Conservation (phyloP, 2,888 invertebrate species). For the Drosophila macrospina region DNA sequence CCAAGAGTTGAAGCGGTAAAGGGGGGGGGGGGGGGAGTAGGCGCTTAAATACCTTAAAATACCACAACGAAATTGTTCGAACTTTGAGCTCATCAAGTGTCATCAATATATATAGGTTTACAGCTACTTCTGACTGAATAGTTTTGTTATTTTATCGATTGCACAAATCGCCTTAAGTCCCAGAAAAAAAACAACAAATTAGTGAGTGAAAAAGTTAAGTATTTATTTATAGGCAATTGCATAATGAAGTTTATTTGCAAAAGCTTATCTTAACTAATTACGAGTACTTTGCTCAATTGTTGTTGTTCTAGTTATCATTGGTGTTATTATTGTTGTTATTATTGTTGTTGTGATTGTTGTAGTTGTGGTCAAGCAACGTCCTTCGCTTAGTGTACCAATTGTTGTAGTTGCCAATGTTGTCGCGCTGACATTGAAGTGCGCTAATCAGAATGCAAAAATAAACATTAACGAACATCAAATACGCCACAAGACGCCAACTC, state of each 20-base stretch:
- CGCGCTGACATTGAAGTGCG: slow-evolving; percentile 55
- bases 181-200: not conserved
- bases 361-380: slow-evolving; percentile 67
- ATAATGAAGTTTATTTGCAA: slow-evolving; percentile 33
- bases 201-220: not conserved
- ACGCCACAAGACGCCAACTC: slow-evolving; percentile 37
- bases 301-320: slow-evolving; percentile 1
- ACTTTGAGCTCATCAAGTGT: slow-evolving; percentile 58
- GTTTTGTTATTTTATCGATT: slow-evolving; percentile 50
- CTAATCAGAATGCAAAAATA: slow-evolving; percentile 77
- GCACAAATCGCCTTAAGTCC: slow-evolving; percentile 20
- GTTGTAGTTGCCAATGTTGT: slow-evolving; percentile 6
- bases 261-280: slow-evolving; percentile 45
- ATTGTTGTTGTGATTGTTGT: slow-evolving; percentile 1
- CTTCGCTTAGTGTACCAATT: slow-evolving; percentile 60
- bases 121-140: slow-evolving; percentile 40
- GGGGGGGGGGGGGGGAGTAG: slow-evolving; percentile 7
- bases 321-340: not conserved
- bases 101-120: slow-evolving; percentile 15
- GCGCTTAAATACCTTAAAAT: slow-evolving; percentile 34
- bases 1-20: not conserved
- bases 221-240: slow-evolving; percentile 54
- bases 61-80: slow-evolving; percentile 13
- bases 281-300: slow-evolving; percentile 19
- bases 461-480: slow-evolving; percentile 74